Conservation (phyloP, 2,888 invertebrate genomes). For the Gasteruption jaculator region DNA sequence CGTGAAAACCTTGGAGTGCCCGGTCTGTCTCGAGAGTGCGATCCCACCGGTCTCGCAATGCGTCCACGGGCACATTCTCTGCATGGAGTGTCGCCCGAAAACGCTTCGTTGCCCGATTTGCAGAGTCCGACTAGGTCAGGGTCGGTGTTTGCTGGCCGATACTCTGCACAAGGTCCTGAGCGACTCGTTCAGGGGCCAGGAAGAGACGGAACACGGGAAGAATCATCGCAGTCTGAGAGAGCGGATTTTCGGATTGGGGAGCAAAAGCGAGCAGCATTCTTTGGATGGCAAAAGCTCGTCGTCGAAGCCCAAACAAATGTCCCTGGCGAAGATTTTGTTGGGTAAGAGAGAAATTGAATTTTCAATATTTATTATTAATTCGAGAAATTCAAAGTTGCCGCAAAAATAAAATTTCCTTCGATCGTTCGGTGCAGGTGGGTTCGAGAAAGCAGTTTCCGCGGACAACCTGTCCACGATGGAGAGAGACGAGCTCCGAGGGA, state of each 20-base stretch:
- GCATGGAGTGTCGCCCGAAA: conserved; percentile 57
- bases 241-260: conserved; percentile 37
- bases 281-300: too few relatives aligned
- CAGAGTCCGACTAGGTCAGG: conserved; percentile 52
- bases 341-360: too few relatives aligned
- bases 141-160: conserved; percentile 45
- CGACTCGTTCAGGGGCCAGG: conserved; percentile 35
- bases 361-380: too few relatives aligned
- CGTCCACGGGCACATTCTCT: conserved; percentile 62
- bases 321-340: too few relatives aligned
- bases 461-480: conserved; percentile 36
- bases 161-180: conserved; percentile 40
- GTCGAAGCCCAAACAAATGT: too few relatives aligned
- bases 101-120: conserved; percentile 60
- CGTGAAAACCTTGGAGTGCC: conserved; percentile 56
- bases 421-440: conserved; percentile 26
- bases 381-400: too few relatives aligned
- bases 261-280: too few relatives aligned
- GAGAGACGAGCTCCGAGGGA: too few relatives aligned
- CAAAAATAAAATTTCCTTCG: too few relatives aligned
- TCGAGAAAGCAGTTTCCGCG: conserved; percentile 41
- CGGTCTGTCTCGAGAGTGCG: conserved; percentile 63
- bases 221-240: conserved; percentile 22
- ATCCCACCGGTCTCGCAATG: conserved; percentile 62
- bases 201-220: neutral